These are phyloP conservation scores for Neostethus bicornis DNA, from an alignment of 2,797 vertebrate genomes.

Conservation along the genomic window DNA sequence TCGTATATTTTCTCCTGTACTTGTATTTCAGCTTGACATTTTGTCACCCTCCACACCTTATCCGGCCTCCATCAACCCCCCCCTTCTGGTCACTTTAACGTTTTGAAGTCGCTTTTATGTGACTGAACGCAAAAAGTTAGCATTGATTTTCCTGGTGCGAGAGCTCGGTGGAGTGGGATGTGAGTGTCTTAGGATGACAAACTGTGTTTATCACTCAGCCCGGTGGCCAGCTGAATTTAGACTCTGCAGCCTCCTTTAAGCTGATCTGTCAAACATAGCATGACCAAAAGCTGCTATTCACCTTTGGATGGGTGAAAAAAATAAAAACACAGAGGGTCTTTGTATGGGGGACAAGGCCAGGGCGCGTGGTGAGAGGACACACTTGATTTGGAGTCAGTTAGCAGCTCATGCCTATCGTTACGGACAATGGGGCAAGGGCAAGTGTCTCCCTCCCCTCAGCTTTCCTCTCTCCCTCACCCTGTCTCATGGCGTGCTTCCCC, in stretches of 20 bases:
- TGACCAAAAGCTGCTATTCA: conserved; percentile 67
- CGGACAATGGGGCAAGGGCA: conserved; percentile 73
- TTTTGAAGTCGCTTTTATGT: conserved; percentile 54
- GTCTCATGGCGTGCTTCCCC: conserved; percentile 63
- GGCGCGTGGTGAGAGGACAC: conserved; percentile 77
- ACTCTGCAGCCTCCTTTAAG: conserved; percentile 54
- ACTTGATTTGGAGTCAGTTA: conserved; percentile 81
- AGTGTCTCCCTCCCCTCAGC: conserved; percentile 72
- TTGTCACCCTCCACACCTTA: conserved; percentile 40
- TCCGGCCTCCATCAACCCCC: background rate
- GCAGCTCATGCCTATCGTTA: conserved; percentile 74
- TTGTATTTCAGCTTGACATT: conserved; percentile 73
- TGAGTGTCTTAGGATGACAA: conserved; percentile 47
- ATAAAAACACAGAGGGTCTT: conserved; percentile 59
- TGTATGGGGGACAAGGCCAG: conserved; percentile 71
- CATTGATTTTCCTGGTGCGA: conserved; percentile 66
- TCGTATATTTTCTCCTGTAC: conserved; percentile 72
- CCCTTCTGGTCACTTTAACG: conserved; percentile 17
- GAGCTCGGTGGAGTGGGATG: conserved; percentile 50
- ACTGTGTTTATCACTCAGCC: conserved; percentile 55
- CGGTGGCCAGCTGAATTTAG: conserved; percentile 63
- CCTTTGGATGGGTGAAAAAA: conserved; percentile 48
- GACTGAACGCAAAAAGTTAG: conserved; percentile 59
- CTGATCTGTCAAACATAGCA: conserved; percentile 63
- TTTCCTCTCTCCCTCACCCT: conserved; percentile 53